phyloP scores from a whole-genome alignment of 2,113 vertebrate species.

The Corvus hawaiiensis region DNA sequence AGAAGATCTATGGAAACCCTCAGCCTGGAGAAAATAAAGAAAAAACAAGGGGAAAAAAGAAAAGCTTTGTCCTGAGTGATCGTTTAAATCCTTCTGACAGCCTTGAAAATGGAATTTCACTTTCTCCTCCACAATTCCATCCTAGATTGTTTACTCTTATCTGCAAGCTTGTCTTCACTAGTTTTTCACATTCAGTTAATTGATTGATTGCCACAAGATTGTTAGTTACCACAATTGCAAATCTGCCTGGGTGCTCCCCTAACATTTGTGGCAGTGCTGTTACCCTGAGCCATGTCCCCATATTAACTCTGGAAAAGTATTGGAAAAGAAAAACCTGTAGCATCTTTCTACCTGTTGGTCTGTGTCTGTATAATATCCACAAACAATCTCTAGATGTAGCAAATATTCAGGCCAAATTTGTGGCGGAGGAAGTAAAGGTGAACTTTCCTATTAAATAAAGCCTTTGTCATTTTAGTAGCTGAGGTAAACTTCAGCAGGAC shows the following conservation, averaged over 20 bases:
- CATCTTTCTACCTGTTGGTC: background rate
- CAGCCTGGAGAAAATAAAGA: conserved; percentile 33
- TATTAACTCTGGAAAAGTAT: accelerated
- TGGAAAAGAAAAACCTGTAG: background rate
- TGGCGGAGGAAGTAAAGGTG: background rate
- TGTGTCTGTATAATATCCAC: background rate
- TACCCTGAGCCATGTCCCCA: background rate
- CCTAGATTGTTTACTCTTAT: conserved; percentile 39
- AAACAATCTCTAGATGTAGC: background rate
- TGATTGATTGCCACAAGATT: background rate
- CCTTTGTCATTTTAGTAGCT: background rate
- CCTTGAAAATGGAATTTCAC: conserved; percentile 49
- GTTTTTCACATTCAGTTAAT: conserved; percentile 38
- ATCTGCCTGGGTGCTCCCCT: background rate
- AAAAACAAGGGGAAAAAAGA: background rate
- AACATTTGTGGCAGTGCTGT: background rate
- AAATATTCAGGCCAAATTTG: background rate
- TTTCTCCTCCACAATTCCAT: background rate
- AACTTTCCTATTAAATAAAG: background rate
- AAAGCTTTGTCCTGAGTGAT: conserved; percentile 38
- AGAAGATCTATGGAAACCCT: conserved; percentile 59
- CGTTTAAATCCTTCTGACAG: conserved; percentile 37
- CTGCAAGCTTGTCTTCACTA: conserved; percentile 5
- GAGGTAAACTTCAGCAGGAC: background rate
- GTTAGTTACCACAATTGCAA: background rate